These are phyloP conservation scores for Araneus ventricosus DNA, from an alignment of 1,140 invertebrate genomes.

Conservation along the genomic window DNA sequence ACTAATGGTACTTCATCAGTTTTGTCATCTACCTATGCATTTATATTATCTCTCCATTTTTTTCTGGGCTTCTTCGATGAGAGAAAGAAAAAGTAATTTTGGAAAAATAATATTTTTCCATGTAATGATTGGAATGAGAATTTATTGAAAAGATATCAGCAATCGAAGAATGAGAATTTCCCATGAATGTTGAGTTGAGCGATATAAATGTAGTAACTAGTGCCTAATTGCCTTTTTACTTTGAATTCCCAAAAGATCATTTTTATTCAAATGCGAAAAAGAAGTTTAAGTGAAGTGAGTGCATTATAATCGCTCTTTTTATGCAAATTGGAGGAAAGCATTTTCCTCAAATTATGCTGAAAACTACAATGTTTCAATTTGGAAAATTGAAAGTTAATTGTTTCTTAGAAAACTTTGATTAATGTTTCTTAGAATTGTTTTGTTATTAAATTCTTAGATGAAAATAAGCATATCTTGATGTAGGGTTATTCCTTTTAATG, in stretches of 20 bases:
- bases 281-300: not conserved
- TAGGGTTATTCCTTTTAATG: no score
- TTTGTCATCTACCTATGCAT: slow-evolving; percentile 57
- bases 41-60: slow-evolving; percentile 1
- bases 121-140: slow-evolving; percentile 53
- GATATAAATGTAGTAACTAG: slow-evolving; percentile 45
- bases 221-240: slow-evolving; percentile 48
- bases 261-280: not conserved
- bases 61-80: not conserved
- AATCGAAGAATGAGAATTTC: slow-evolving; percentile 37
- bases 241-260: not conserved
- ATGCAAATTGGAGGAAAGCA: slow-evolving; percentile 1
- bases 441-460: no score
- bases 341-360: not conserved
- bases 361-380: not conserved
- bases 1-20: slow-evolving; percentile 67
- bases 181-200: not conserved
- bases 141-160: slow-evolving; percentile 51
- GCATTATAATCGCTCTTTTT: not conserved
- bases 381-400: not conserved
- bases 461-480: no score
- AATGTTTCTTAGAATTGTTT: no score
- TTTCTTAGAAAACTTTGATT: not conserved
- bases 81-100: slow-evolving; percentile 50
- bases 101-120: slow-evolving; percentile 43